Evolutionary conservation across 2,113 vertebrate species (phyloP).

Genomic region (Anseranas semipalmata): DNA sequence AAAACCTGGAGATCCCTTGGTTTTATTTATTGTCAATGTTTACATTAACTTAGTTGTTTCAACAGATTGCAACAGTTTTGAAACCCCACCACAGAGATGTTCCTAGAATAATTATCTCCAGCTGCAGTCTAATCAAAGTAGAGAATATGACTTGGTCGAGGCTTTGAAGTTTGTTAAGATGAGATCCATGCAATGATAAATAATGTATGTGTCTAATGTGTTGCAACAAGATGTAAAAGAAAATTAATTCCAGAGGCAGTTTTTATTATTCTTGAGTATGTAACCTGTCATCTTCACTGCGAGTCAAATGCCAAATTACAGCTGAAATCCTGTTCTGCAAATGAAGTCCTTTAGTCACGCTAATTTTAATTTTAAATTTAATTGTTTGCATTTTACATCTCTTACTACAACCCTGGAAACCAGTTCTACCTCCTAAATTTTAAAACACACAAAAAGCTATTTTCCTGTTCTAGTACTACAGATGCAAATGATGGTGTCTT

Average conservation of each 20-base stretch:
- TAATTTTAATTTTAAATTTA: constrained; percentile 66
- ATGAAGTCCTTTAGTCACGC: constrained; percentile 54
- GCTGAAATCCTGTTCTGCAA: constrained; percentile 48
- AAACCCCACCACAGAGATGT: background rate
- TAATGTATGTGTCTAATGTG: constrained; percentile 35
- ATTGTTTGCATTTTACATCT: constrained; percentile 48
- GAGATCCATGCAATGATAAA: constrained; percentile 35
- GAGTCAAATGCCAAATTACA: constrained; percentile 50
- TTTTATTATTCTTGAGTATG: constrained; percentile 47
- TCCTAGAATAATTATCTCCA: constrained; percentile 41
- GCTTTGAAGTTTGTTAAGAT: constrained; percentile 35
- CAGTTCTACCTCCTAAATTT: background rate
- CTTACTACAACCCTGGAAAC: constrained; percentile 10
- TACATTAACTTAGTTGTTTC: background rate
- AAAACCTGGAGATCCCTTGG: background rate
- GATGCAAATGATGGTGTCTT: background rate
- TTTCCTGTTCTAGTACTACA: background rate
- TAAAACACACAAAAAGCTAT: background rate
- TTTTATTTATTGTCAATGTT: constrained; percentile 26
- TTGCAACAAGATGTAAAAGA: constrained; percentile 43
- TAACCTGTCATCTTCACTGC: constrained; percentile 21
- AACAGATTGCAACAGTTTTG: constrained; percentile 11
- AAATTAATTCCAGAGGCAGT: constrained; percentile 56
- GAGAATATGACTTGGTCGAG: constrained; percentile 1
- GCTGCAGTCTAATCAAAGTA: background rate